Conservation (phyloP, 2,113 vertebrate species). For the Cephalopholis sonnerati region DNA sequence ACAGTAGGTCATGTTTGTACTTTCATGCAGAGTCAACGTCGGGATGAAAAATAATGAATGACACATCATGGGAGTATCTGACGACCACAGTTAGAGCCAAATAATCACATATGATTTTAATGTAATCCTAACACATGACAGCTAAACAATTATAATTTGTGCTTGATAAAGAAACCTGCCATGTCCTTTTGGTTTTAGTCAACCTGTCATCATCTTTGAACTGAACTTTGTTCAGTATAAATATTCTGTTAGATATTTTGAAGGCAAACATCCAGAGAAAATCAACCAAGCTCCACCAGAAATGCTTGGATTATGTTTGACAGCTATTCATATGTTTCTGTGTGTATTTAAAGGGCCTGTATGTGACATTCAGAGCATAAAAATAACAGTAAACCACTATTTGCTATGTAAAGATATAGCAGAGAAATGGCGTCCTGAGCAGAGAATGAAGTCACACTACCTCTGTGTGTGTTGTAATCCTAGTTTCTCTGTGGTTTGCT, state of each 20-base stretch:
- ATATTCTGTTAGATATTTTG: neutral
- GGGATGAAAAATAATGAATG: neutral
- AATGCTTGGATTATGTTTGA: too few relatives aligned
- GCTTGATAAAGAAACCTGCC: neutral
- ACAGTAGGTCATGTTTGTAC: neutral
- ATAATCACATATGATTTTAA: neutral
- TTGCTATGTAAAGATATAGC: too few relatives aligned
- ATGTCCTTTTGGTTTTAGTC: neutral
- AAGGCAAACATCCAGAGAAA: neutral
- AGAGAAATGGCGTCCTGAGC: too few relatives aligned
- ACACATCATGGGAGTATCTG: neutral
- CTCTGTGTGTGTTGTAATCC: too few relatives aligned
- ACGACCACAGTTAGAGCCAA: neutral
- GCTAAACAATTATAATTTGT: neutral
- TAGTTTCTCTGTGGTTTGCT: too few relatives aligned
- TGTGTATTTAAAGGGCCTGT: too few relatives aligned
- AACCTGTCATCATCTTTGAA: neutral
- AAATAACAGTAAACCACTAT: too few relatives aligned
- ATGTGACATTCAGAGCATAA: too few relatives aligned
- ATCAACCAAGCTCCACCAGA: too few relatives aligned
- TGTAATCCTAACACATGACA: neutral
- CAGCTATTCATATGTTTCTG: too few relatives aligned
- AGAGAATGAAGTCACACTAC: too few relatives aligned
- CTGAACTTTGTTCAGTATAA: neutral
- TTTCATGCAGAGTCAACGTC: neutral